Evolutionary conservation across 64 coral and sea anemone species (phyloP), one percentile per base, ranked within the genome.

Genomic region (Pocillopora damicornis): DNA sequence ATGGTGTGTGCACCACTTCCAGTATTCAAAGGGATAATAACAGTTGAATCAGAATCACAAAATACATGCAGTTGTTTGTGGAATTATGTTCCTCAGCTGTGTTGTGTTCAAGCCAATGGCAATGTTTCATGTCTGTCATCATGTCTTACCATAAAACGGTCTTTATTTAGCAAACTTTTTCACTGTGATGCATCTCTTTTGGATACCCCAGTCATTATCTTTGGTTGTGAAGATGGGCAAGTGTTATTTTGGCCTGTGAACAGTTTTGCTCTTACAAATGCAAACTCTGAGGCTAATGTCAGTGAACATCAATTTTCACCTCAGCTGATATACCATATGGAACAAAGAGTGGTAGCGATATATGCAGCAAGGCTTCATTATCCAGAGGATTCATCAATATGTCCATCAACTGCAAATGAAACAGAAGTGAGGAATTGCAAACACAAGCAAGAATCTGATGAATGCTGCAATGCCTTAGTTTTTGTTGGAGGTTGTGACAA

Each of bases 401-500:
- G 38, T 67, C 2, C 58, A 1, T 60, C 60, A 80, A 1, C 5
- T 2, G 17, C 22, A 35, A 80, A 13, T 80, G 78, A 67, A 35
- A 1, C 35, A 73, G 63, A 5, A 85, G 42, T 51, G 42, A 72
- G 61, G 22, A 72, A 38, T 26, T 11, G 23, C 15, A 85, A 85
- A 72, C 37, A 15, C 60, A 37, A 37, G 10, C 69, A 58, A 13
- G 18, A 45, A 58, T 7, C 63, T 4, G 58, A 18, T 59, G 42
- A 9, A 15, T 26, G 72, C 15, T 85, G 36, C 37, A 85, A 73
- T 85, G 81, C 81, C 58, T 12, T 85, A 6, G n/a, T 85, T 13
- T 85, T 85, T 85, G 81, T 85, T 85, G 81, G 81, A 73, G 42
- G 45, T 71, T 15, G 81, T 85, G 81, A 72, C 64, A 85, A 85